Evolutionary conservation across 2,888 invertebrate genomes (phyloP), one percentile per base, ranked within the genome.

Genomic region (Piscicola geometra): DNA sequence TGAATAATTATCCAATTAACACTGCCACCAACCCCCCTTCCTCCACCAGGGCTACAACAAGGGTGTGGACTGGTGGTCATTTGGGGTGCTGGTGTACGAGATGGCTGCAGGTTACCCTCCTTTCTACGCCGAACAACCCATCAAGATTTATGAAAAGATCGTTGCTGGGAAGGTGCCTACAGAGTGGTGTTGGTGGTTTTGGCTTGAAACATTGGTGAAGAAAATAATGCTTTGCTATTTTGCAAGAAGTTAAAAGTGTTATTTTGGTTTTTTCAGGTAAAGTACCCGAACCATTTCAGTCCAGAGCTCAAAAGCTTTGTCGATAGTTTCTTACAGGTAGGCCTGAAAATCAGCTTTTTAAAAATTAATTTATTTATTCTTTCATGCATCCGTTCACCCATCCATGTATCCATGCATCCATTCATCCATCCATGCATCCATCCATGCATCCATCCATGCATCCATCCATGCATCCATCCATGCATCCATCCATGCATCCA

Each of bases 101-200:
- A 86, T 86, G 86, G 85, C 85, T 77, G 86, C 86, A 75, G 99
- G 99, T 28, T 99, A 98, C 87, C 98, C 99, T 79, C 99, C 99
- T 1, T 99, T 99, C 88, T 99, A 98, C 86, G 99, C 99, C 81
- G 99, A 99, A 86, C 98, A 99, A 86, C 99, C 99, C 32, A 99
- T 99, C 81, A 97, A 99, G 87, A 99, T 99, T 83, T 99, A 99
- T 86, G 99, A 99, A 87, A 99, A 99, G 88, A 99, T 99, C 82
- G 99, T 99, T 12, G 94, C 94, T 72, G 99, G 99, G 82, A 99
- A 97, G 88, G 95, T 89, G 79, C 5, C 25, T 9, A 25, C n/a
- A 21, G 21, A 56, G 21, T 5, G 21, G 3, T 56, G 60, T 56
- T 25, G 60, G 9, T 56, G 25, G 25, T 56, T 9, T 41, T n/a